Conservation (phyloP, 2,888 invertebrate genomes). For the Pseudococcus longispinus region DNA sequence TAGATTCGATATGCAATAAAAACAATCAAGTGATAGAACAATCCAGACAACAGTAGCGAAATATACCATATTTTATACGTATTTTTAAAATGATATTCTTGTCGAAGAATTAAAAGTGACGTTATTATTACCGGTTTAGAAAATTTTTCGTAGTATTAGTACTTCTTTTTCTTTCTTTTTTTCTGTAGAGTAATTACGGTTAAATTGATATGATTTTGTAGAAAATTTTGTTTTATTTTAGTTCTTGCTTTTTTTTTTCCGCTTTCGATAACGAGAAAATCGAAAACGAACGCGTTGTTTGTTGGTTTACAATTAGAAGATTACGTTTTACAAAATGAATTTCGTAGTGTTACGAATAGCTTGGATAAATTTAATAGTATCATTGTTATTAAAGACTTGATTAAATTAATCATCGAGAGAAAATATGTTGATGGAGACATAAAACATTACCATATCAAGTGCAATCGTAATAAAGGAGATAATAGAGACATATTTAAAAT, state of each 20-base stretch:
- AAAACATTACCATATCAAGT: background rate
- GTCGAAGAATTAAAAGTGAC: constrained; percentile 37
- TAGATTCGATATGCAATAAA: too few species aligned
- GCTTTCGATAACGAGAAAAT: background rate
- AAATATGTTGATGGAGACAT: background rate
- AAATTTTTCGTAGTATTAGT: constrained; percentile 28
- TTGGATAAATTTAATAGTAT: background rate
- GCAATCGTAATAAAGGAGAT: background rate
- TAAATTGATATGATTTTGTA: constrained; percentile 25
- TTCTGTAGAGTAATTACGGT: constrained; percentile 5
- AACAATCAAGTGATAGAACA: background rate
- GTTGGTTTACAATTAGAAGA: background rate
- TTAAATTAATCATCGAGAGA: background rate
- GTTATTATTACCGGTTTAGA: constrained; percentile 44
- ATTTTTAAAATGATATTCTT: background rate
- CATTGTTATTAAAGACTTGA: background rate
- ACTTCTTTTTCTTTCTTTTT: background rate
- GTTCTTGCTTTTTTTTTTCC: background rate
- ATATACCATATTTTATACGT: background rate
- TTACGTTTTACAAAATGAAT: background rate
- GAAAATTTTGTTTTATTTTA: constrained; percentile 41
- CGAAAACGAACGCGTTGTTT: background rate
- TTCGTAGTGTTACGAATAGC: background rate
- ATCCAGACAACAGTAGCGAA: background rate
- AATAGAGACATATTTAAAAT: background rate